Conservation (phyloP, 2,888 invertebrate genomes). For the Chalcosyrphus nemorum region DNA sequence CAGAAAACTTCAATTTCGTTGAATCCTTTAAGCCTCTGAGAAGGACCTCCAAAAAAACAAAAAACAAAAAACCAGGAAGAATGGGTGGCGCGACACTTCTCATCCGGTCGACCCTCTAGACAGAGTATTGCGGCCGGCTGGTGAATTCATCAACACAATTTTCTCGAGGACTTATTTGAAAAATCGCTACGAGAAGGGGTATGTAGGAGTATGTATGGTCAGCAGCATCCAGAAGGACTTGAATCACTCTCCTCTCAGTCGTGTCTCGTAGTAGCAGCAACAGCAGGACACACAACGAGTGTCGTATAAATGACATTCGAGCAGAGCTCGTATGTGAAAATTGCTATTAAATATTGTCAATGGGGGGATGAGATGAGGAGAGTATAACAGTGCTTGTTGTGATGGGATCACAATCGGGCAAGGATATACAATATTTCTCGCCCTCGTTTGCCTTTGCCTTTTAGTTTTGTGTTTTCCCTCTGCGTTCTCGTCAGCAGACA, state of each 20-base stretch:
- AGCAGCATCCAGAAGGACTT: constrained; percentile 53
- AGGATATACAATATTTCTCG: constrained; percentile 52
- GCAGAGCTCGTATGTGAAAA: constrained; percentile 67
- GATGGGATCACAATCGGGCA: constrained; percentile 48
- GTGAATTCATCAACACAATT: constrained; percentile 67
- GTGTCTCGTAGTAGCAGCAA: constrained; percentile 35
- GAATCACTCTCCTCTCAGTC: constrained; percentile 55
- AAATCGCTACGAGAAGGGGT: too few species aligned
- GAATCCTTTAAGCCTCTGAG: constrained; percentile 67
- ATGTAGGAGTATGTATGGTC: constrained; percentile 5
- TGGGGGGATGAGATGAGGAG: background rate
- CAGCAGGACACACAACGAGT: constrained; percentile 28
- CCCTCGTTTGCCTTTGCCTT: constrained; percentile 56
- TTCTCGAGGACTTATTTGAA: constrained; percentile 51
- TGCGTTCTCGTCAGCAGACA: constrained; percentile 19
- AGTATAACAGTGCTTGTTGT: constrained; percentile 42
- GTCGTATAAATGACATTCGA: constrained; percentile 68
- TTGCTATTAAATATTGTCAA: constrained; percentile 71
- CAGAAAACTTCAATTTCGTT: constrained; percentile 70
- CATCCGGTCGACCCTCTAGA: constrained; percentile 10
- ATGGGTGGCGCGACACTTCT: constrained; percentile 30
- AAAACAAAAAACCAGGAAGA: background rate
- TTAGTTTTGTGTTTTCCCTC: constrained; percentile 29
- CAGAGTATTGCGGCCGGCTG: constrained; percentile 15
- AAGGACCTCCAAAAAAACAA: too few species aligned